Evolutionary conservation across 1,140 invertebrate species (phyloP), one percentile per base, ranked within the genome.

Genomic region (Nasonia giraulti): DNA sequence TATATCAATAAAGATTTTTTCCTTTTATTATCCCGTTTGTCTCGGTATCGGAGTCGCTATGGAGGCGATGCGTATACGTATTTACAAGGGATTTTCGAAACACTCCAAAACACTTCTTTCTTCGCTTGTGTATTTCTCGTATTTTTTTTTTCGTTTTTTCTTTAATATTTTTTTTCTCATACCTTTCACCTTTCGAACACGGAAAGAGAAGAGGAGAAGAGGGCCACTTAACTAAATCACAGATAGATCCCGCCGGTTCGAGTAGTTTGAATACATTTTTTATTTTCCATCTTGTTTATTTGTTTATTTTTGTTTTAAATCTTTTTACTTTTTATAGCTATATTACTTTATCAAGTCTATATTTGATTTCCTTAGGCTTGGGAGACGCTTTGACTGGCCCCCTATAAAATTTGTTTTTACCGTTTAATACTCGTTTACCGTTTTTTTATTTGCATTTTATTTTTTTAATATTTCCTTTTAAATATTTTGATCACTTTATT

Each of bases 281-380:
- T 75, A 37, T 23, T 55, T 75, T 75, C 40, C 40, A 37, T 75
- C 40, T 31, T 31, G 23, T 71, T 71, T 31, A 71, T 71, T 27
- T 71, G 33, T 71, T 71, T 73, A 37, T 47, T 73, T 50, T 66
- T 78, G 20, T 80, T 66, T 84, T 75, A 33, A 37, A 44, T 69
- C n/a, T 80, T 74, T 80, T 83, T 27, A 10, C 27, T 69, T 77
- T 27, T 89, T 91, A 91, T 83, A 90, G 88, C 88, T 91, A 91
- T 90, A 90, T 90, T 90, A 91, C 89, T 89, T 88, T 88, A 88
- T 89, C 90, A 91, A 91, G 88, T 92, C 91, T 92, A 92, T 92
- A 87, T 93, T 93, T 93, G 92, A 93, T 93, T 93, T 91, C 86
- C 86, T 92, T 92, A 92, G 92, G 91, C 91, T 91, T 86, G 90